phyloP scores from a whole-genome alignment of 2,888 invertebrate species.

The Pachymerium ferrugineum region DNA sequence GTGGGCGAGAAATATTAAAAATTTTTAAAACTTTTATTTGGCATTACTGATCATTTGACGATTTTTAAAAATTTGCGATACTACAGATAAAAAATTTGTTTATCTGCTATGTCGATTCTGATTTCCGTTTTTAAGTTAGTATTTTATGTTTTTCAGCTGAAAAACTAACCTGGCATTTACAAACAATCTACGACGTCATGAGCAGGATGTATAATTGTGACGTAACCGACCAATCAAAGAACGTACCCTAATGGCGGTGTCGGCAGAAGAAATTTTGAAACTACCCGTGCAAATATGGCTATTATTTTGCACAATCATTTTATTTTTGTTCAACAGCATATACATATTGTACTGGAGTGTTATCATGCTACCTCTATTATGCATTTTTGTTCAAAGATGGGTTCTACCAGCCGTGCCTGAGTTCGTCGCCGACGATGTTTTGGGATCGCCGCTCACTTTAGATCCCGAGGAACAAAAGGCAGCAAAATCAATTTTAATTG shows the following conservation, averaged over 20 bases:
- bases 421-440: constrained; percentile 27
- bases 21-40: too few relatives aligned
- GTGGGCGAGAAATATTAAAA: too few relatives aligned
- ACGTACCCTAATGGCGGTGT: neutral
- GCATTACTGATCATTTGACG: too few relatives aligned
- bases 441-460: neutral
- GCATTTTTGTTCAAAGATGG: neutral
- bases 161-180: too few relatives aligned
- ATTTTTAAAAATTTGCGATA: too few relatives aligned
- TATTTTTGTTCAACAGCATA: neutral
- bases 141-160: too few relatives aligned
- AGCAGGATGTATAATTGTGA: too few relatives aligned
- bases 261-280: constrained; percentile 23
- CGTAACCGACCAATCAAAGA: neutral
- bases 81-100: too few relatives aligned
- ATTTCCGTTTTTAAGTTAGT: too few relatives aligned
- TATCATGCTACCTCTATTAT: neutral
- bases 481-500: constrained; percentile 52
- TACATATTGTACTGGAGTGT: neutral
- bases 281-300: neutral
- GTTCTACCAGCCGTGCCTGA: constrained; percentile 12
- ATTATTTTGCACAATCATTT: neutral
- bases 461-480: neutral
- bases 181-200: too few relatives aligned
- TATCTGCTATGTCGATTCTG: too few relatives aligned